phyloP scores from a whole-genome alignment of 2,797 vertebrate genomes.

The Apogon talboti region DNA sequence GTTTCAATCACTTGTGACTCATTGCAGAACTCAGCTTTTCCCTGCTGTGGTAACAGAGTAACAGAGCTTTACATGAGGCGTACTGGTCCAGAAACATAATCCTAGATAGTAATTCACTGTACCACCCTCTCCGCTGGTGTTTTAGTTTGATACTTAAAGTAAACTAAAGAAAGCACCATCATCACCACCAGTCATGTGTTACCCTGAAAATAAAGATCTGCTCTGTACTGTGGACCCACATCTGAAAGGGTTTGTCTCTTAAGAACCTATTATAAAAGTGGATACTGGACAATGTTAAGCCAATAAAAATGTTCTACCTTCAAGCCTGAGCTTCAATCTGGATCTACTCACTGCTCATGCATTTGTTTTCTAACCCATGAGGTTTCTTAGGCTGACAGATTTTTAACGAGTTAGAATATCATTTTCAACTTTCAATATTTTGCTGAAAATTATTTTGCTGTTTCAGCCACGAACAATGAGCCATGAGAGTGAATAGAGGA shows the following conservation, averaged over 20 bases:
- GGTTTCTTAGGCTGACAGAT: neutral
- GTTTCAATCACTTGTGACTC: conserved; percentile 19
- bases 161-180: conserved; percentile 35
- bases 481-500: too few relatives aligned
- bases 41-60: conserved; percentile 40
- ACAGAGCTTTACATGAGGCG: conserved; percentile 74
- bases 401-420: neutral
- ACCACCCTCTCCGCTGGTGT: conserved; percentile 49
- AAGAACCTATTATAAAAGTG: conserved; percentile 6
- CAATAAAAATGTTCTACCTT: neutral
- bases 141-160: conserved; percentile 65
- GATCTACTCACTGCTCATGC: neutral
- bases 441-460: neutral
- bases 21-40: conserved; percentile 24
- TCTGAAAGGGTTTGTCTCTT: conserved; percentile 29
- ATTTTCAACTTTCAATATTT: neutral
- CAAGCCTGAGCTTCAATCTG: neutral
- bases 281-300: conserved; percentile 3
- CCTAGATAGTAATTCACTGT: conserved; percentile 76
- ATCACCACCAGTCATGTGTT: conserved; percentile 55
- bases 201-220: conserved; percentile 41
- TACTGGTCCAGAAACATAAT: conserved; percentile 72
- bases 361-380: neutral
- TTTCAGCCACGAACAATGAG: too few relatives aligned
- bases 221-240: conserved; percentile 39